These are phyloP conservation scores for Drosophila nigromelanica DNA, from an alignment of 1,140 invertebrate genomes.

Conservation along the genomic window DNA sequence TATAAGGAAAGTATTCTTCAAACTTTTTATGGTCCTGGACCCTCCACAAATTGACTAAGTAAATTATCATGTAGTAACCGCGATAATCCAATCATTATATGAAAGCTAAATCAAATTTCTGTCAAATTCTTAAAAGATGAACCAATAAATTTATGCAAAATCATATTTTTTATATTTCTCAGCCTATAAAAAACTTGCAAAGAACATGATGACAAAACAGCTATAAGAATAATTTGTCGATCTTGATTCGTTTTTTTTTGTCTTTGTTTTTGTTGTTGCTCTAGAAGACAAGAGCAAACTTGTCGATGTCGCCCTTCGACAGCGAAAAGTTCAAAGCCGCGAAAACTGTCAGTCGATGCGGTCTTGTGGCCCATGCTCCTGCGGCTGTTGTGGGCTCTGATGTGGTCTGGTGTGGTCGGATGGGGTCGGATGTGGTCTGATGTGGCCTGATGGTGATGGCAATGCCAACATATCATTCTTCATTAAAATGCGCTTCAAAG, in stretches of 20 bases:
- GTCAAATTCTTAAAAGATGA: constrained; percentile 33
- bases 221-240: constrained; percentile 44
- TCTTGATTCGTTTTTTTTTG: constrained; percentile 17
- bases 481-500: constrained; percentile 82
- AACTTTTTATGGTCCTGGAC: background rate
- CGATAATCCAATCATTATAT: constrained; percentile 40
- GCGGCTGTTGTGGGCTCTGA: constrained; percentile 27
- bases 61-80: constrained; percentile 25
- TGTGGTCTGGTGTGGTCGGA: constrained; percentile 14
- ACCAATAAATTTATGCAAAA: constrained; percentile 47
- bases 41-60: constrained; percentile 1
- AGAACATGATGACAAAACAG: constrained; percentile 27
- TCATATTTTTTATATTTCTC: constrained; percentile 23
- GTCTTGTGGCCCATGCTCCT: constrained; percentile 40
- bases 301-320: constrained; percentile 63
- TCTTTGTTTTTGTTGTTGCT: constrained; percentile 2
- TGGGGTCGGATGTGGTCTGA: constrained; percentile 21
- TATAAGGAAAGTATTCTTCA: background rate
- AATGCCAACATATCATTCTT: constrained; percentile 81
- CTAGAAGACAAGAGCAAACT: constrained; percentile 34
- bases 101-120: constrained; percentile 49
- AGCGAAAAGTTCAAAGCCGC: constrained; percentile 65
- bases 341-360: constrained; percentile 75
- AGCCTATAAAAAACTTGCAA: constrained; percentile 19
- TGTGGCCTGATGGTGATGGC: constrained; percentile 49